A percentile compares a stretch with the other conserved stretches of the same genome.
phyloP scores from a whole-genome alignment of 2,113 vertebrate genomes.

The Arenaria interpres region DNA sequence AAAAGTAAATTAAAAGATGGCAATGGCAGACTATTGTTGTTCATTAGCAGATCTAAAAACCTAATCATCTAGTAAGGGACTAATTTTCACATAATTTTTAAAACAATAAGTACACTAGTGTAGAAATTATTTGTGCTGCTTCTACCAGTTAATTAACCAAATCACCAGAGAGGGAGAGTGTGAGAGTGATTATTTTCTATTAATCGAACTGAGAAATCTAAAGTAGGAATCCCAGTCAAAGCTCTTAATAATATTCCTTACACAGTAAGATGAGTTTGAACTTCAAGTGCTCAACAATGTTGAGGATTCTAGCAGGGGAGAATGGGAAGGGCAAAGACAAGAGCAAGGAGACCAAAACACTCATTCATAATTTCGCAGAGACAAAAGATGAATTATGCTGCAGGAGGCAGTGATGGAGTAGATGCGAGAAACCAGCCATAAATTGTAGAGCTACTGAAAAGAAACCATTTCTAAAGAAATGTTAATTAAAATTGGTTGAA shows the following conservation, averaged over 20 bases:
- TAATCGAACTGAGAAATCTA: constrained; percentile 75
- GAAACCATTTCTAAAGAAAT: neutral
- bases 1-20: constrained; percentile 85
- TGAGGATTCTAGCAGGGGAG: neutral
- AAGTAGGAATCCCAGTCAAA: constrained; percentile 58
- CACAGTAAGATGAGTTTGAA: constrained; percentile 26
- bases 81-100: constrained; percentile 84
- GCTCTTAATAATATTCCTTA: constrained; percentile 52
- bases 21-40: constrained; percentile 79
- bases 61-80: constrained; percentile 81
- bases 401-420: neutral
- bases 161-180: constrained; percentile 65
- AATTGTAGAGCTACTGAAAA: neutral
- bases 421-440: neutral
- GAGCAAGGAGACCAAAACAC: neutral
- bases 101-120: constrained; percentile 80
- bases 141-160: constrained; percentile 80
- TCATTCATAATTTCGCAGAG: constrained; percentile 13
- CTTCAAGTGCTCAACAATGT: neutral
- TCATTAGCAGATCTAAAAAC: constrained; percentile 80
- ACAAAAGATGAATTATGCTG: neutral
- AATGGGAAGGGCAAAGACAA: neutral
- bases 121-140: constrained; percentile 78
- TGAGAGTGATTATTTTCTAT: constrained; percentile 75
- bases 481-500: neutral